Base-by-base conservation (phyloP, 2,797 vertebrate genomes). In the Selene dorsalis region DNA sequence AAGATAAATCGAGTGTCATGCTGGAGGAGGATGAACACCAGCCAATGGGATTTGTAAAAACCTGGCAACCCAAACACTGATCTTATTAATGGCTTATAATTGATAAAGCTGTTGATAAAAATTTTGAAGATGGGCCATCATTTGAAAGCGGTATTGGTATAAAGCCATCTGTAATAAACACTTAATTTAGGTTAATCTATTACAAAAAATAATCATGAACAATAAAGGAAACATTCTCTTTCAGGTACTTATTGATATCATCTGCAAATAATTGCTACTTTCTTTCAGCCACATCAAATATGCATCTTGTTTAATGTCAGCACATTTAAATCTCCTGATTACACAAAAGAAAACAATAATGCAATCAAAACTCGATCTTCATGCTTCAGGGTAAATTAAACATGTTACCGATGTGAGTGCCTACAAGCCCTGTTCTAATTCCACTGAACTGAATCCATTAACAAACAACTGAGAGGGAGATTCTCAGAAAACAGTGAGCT, bases 381-480 rank as follows among this genome's bases (percentile, higher is more conserved):
- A 66, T 1, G 4, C 67, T 66, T 72, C 32, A 47, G 35, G 67
- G 56, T 55, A 78, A 83, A 74, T 66, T 69, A 43, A 59, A 69
- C 77, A 45, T 9, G 14, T 73, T 76, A 60, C 69, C 47, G 67
- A 45, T 72, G 39, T 12, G n/a, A 58, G 65, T 76, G 52, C 47
- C 10, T 50, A 35, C 32, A 2, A 62, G 14, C 47, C 28, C 9
- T 32, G 70, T 64, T 77, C 41, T 64, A 57, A 70, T 85, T 83
- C 53, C 64, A 78, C 56, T 57, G 32, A 83, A 77, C 9, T 18
- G 24, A 73, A 71, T 83, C 59, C 61, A 24, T 82, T 72, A 78
- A 71, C 74, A 82, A 86, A 85, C 55, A 84, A 72, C 61, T 52
- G 47, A 45, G 26, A 39, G 57, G 84, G 78, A 43, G 30, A 48